Percentiles rank a stretch among this genome's conserved stretches.
Evolutionary conservation across 1,140 invertebrate species (phyloP).

Genomic region (Schlechtendalia chinensis): DNA sequence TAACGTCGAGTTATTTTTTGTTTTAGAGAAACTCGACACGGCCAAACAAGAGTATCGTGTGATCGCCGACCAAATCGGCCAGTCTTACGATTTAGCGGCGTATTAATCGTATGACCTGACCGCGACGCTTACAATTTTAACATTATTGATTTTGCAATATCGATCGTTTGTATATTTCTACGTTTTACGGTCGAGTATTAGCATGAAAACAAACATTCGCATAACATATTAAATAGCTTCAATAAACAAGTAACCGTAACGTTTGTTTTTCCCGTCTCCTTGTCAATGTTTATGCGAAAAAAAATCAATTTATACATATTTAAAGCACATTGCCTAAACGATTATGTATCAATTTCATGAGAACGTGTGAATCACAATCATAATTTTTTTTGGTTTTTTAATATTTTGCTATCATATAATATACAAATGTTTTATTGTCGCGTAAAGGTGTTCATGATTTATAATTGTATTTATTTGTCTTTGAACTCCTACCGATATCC

Average conservation of each 20-base stretch:
- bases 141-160: neutral
- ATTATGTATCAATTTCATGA: too few species aligned
- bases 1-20: constrained; percentile 1
- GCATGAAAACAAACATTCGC: neutral
- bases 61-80: constrained; percentile 46
- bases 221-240: neutral
- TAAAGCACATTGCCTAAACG: too few species aligned
- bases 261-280: too few species aligned
- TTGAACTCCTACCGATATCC: neutral
- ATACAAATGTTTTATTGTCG: constrained; percentile 1
- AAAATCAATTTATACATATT: too few species aligned
- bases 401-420: neutral
- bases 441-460: constrained; percentile 9
- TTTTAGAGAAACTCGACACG: constrained; percentile 46
- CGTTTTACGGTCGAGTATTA: neutral
- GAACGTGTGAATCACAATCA: neutral
- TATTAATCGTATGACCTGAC: constrained; percentile 23
- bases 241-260: neutral
- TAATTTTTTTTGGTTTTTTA: neutral
- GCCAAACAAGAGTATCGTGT: constrained; percentile 39
- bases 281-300: too few species aligned
- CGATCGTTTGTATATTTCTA: neutral
- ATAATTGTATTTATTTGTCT: neutral
- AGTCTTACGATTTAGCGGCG: constrained; percentile 43
- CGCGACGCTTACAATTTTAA: neutral